Base-by-base conservation (phyloP, 2,888 invertebrate genomes). In the Sceliomorpha sp. region DNA sequence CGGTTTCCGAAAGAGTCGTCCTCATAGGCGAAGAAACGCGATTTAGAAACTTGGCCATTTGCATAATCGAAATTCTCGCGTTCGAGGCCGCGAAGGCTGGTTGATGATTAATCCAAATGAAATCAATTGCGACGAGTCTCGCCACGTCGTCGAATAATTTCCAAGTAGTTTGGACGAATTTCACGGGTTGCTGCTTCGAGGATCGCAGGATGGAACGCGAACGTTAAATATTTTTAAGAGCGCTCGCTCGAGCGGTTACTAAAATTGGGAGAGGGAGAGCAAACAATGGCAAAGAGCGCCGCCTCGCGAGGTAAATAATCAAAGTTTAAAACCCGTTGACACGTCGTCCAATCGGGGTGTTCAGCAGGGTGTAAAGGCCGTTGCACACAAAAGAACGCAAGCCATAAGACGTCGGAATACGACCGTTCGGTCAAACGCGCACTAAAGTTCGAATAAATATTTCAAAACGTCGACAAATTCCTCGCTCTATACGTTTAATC, bases 311-410 rank as follows among this genome's bases (percentile, higher is more conserved):
- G 37, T 27, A 20, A 37, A 51, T 71, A 67, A 67, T 67, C 67
- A 37, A 45, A 59, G 32, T 29, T 63, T 27, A 39, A 48, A 60
- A 55, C 48, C 47, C 37, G 53, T 67, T 67, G 59, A 62, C 68
- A 71, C 68, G 68, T 60, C 32, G 71, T 67, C 31, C 29, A 50
- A 39, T 34, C 26, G 45, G 6, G 6, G 32, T 24, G 17, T 12
- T 12, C 32, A 12, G 26, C 15, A 37, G 9, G 13, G 27, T 31
- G 24, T 26, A 14, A 31, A 44, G 40, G 51, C 44, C 27, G 15
- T 34, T 42, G 40, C 47, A 32, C 50, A 40, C 15, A 59, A 50
- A 26, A 24, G 31, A 39, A 50, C 31, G 36, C 47, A 70, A 70
- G 66, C 63, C 51, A 17, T 56, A 64, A 47, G 58, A 64, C 15